Base-by-base conservation (phyloP, 2,797 vertebrate species). In the Anguilla anguilla region DNA sequence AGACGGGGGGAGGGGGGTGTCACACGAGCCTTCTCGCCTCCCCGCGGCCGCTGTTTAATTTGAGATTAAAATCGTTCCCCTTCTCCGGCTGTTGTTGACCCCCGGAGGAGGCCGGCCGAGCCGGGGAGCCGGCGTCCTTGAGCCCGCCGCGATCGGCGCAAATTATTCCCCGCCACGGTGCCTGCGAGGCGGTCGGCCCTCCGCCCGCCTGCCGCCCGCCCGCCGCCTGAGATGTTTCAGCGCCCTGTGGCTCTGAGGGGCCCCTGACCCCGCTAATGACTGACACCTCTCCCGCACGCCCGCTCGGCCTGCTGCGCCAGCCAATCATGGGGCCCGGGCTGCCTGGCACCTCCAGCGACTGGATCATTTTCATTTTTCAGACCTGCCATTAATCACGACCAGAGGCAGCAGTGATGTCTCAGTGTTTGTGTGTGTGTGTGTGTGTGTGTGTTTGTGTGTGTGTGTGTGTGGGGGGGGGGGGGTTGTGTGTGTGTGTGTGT, bases 321-420 rank as follows among this genome's bases (percentile, higher is more conserved):
- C 93, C 90, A 93, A 95, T 94, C 93, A 94, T 91, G 90, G 87
- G 61, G 81, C 91, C 79, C 90, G 86, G 74, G 69, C 87, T 91
- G 90, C 89, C 89, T 86, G 91, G 83, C 87, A 92, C 74, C 84
- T 90, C 82, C 61, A 89, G 77, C 85, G 90, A 94, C 93, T 92
- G 89, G 89, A 89, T 92, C 6, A 92, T 93, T 94, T 92, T 89
- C 91, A 90, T 94, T 90, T 94, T 90, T 89, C 91, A 93, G 91
- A 90, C 88, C 90, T 86, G 89, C 93, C 90, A 93, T 94, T 94
- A 94, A 94, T 94, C 93, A 92, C 88, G 84, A 84, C 87, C 61
- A 67, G 89, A 31, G 79, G 86, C 67, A 86, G 92, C 88, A 91
- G 91, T 19, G 61, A 35, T 6, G 22, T 83, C 43, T 35, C 10